Evolutionary conservation across 2,888 invertebrate genomes (phyloP), one percentile per base, ranked within the genome.

Genomic region (Loripinus fragilis): DNA sequence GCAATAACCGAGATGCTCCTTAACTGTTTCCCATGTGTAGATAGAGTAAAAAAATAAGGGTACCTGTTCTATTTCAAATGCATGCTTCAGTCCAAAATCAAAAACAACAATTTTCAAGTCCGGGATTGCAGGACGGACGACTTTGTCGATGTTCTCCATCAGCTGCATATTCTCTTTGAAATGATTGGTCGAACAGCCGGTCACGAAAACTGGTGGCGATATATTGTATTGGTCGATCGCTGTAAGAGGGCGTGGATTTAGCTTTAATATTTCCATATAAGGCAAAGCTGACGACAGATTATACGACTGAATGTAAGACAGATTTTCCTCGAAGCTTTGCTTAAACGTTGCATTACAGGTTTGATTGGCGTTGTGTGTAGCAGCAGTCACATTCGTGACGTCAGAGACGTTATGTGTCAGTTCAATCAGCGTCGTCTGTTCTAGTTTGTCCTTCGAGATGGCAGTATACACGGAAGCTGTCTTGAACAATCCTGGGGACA

Each of bases 181-280:
- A 23, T 55, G 55, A 55, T 55, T 55, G 55, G 55, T 25, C 25
- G 55, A 55, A 15, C 55, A 55, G 2, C n/a, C 55, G 23, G 55
- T 55, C 25, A 55, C 55, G 28, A 55, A 55, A n/a, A 55, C 15
- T 15, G 55, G 55, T 15, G 23, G n/a, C 12, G 7, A n/a, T 7
- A 55, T 23, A 25, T 55, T 25, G 7, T 23, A 55, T 25, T 55
- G 55, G 25, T 55, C 55, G 3, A 23, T n/a, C 23, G 55, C 5
- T 28, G 28, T 8, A n/a, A 55, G 25, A 55, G 28, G 23, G 55
- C 55, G 55, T 10, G 23, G 23, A 7, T 23, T 55, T 15, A 55
- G 28, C 5, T 55, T 2, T 7, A 55, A 15, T 28, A n/a, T 55
- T 7, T 55, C 55, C 55, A 55, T 55, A 55, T 55, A 55, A n/a